Percentiles rank a stretch among this genome's conserved stretches.
phyloP scores from a whole-genome alignment of 2,888 invertebrate genomes.

The Himalopsyche tibetana region DNA sequence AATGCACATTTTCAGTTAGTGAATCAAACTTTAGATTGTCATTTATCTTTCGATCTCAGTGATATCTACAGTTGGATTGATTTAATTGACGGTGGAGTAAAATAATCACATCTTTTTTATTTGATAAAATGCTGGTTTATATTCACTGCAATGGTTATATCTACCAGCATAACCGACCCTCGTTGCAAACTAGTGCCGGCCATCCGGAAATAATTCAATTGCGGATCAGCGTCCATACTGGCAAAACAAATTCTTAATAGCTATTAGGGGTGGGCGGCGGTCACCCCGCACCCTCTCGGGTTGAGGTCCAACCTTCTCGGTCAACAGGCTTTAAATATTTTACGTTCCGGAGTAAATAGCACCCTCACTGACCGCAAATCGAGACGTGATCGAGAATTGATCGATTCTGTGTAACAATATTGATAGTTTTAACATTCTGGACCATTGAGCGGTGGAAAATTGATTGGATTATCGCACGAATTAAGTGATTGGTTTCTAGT shows the following conservation, averaged over 20 bases:
- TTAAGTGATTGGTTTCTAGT: conserved; percentile 32
- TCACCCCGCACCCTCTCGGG: conserved; percentile 36
- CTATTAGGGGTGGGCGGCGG: conserved; percentile 46
- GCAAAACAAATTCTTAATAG: conserved; percentile 59
- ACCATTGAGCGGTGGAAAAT: conserved; percentile 1
- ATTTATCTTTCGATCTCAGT: too few species aligned
- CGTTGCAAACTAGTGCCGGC: conserved; percentile 35
- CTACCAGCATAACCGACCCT: background rate
- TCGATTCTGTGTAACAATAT: conserved; percentile 27
- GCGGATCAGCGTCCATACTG: conserved; percentile 53
- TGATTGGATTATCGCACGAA: conserved; percentile 19
- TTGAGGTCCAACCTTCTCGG: conserved; percentile 41
- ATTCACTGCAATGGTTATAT: background rate
- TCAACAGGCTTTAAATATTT: conserved; percentile 52
- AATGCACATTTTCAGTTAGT: too few species aligned
- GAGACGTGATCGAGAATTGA: conserved; percentile 43
- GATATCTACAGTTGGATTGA: too few species aligned
- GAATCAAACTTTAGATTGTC: too few species aligned
- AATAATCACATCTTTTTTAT: too few species aligned
- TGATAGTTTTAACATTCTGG: conserved; percentile 34
- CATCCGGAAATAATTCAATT: conserved; percentile 57
- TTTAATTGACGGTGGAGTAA: too few species aligned
- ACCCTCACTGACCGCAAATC: conserved; percentile 39
- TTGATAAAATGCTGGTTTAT: too few species aligned
- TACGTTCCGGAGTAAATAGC: conserved; percentile 36